Evolutionary conservation across 2,797 vertebrate species (phyloP).

Genomic region (Channallabes apus): DNA sequence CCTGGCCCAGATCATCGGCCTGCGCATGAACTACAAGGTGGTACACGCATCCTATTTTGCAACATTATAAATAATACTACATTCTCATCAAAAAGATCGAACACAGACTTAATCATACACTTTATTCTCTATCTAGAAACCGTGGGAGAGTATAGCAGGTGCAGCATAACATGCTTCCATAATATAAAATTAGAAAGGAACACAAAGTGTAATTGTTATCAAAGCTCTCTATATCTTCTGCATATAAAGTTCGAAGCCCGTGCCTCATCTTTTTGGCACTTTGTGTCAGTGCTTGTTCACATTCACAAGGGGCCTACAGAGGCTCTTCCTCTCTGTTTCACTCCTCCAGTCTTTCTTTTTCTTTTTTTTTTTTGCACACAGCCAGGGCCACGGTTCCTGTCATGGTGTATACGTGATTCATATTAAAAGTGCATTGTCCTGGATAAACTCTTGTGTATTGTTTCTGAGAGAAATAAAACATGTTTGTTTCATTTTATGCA

Average conservation of each 20-base stretch:
- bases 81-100: not conserved
- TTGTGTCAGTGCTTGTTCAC: conserved; percentile 38
- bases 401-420: conserved; percentile 56
- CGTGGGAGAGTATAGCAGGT: not conserved
- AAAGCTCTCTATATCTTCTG: not conserved
- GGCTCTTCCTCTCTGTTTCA: conserved; percentile 38
- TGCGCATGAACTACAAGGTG: conserved; percentile 99
- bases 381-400: conserved; percentile 48
- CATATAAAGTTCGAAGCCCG: not conserved
- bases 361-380: conserved; percentile 42
- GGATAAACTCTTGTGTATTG: conserved; percentile 51
- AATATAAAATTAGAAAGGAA: no score
- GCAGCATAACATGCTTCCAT: not conserved
- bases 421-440: conserved; percentile 33
- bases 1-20: conserved; percentile 96
- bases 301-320: conserved; percentile 25
- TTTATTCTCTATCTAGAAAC: not conserved
- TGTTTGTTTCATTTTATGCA: conserved; percentile 51
- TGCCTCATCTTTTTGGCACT: not conserved
- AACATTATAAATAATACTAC: not conserved
- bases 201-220: no score
- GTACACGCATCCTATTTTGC: conserved; percentile 33
- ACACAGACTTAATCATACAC: not conserved
- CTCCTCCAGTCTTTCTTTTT: conserved; percentile 26
- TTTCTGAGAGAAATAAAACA: conserved; percentile 53